Base-by-base conservation (phyloP, 2,113 vertebrate species). In the Colossoma macropomum region DNA sequence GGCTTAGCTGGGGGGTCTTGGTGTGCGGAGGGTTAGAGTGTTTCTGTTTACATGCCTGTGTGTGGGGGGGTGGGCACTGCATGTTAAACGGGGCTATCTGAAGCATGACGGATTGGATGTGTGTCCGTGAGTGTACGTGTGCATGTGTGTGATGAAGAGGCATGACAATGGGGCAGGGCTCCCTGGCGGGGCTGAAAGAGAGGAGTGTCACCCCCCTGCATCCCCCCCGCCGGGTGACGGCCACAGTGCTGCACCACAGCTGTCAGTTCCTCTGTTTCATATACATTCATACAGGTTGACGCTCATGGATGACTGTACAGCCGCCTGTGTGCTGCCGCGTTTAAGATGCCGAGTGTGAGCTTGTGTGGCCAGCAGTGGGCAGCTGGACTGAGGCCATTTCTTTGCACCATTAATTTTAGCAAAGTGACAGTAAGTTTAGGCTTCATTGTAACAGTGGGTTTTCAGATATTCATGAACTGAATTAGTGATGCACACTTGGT, bases 211-310 rank as follows among this genome's bases (percentile, higher is more conserved):
- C 81, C 87, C 90, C 87, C 86, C 88, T 84, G 86, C 86, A 88
- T 78, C 90, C 87, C n/a, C 87, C 91, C 89, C 0, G 87, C 91
- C 91, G 92, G 84, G 92, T 91, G 91, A 93, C 81, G 91, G 87
- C 85, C 88, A 86, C 87, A 84, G 81, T 87, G 86, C 85, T 86
- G 75, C 80, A 73, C 84, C 72, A 87, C 90, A 92, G 90, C 89
- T 93, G 91, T 93, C 90, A 91, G 74, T 77, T 92, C 88, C 87
- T 88, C 88, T 91, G 87, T 91, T 81, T 54, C 84, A 80, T 74
- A 66, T 77, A 63, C 80, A 77, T 63, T 75, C 68, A 70, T 34
- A 41, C 34, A 52, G 66, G 75, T 74, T 78, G 30, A 71, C 69
- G 70, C 50, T 25, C 52, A 72, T 48, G 8, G 66, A 63, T 9